These are phyloP conservation scores for Rhynchomys soricoides DNA, from an alignment of 2,113 vertebrate species.

Conservation along the genomic window DNA sequence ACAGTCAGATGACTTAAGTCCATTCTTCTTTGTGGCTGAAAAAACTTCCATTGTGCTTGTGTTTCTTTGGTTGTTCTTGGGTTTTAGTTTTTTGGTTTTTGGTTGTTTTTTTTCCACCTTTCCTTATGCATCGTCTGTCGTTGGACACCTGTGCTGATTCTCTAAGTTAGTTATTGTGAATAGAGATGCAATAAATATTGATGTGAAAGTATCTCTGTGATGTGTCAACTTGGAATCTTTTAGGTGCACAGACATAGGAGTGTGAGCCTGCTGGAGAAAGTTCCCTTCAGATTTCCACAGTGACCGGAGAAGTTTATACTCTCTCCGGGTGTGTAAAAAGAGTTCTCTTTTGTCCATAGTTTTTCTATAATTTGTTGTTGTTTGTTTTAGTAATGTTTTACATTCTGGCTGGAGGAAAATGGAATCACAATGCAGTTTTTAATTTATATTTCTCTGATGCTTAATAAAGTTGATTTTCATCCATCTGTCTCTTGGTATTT, in stretches of 20 bases:
- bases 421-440: neutral
- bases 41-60: neutral
- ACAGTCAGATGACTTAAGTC: too few relatives aligned
- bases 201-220: neutral
- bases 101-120: neutral
- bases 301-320: neutral
- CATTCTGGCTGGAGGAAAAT: neutral
- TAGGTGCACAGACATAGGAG: neutral
- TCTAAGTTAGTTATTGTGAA: neutral
- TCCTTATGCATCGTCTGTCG: neutral
- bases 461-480: neutral
- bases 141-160: neutral
- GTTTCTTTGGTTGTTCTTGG: too few relatives aligned
- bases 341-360: neutral
- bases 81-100: too few relatives aligned
- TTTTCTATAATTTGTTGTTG: neutral
- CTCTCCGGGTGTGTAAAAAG: too few relatives aligned
- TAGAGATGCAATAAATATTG: neutral
- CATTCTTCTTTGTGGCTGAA: neutral
- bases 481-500: neutral
- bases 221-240: neutral
- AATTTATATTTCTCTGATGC: neutral
- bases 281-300: neutral
- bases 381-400: neutral
- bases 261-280: neutral